Percentiles rank a stretch among this genome's conserved stretches.
These are phyloP conservation scores for Osmerus mordax DNA, from an alignment of 2,113 vertebrate species.

Conservation along the genomic window DNA sequence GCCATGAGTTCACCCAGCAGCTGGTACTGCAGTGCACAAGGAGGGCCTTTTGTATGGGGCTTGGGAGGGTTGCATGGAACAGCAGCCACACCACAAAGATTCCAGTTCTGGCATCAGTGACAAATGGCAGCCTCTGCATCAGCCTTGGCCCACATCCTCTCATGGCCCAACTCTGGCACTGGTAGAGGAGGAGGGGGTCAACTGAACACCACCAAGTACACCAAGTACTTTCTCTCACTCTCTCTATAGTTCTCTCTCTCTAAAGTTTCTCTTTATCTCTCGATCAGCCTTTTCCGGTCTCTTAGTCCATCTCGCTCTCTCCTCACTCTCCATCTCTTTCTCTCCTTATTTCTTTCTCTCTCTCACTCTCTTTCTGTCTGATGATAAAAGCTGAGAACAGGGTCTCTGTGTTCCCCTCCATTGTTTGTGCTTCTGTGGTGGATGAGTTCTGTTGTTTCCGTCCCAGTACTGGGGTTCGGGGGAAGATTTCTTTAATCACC, in stretches of 20 bases:
- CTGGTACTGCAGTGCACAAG: constrained; percentile 38
- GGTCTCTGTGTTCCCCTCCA: not conserved
- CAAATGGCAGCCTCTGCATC: constrained; percentile 10
- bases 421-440: constrained; percentile 11
- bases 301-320: too few relatives aligned
- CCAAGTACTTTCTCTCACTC: not conserved
- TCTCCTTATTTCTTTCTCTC: not conserved
- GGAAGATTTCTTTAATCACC: constrained; percentile 27
- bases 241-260: not conserved
- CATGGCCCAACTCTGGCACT: constrained; percentile 6
- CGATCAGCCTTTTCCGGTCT: not conserved
- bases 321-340: not conserved
- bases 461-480: constrained; percentile 9
- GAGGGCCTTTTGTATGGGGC: constrained; percentile 31
- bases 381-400: not conserved
- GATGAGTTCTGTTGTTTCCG: not conserved
- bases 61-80: constrained; percentile 36
- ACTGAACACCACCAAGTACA: not conserved
- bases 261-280: not conserved
- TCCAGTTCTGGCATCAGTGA: constrained; percentile 22
- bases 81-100: constrained; percentile 55
- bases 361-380: constrained; percentile 8
- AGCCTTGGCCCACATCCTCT: not conserved
- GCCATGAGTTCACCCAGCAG: constrained; percentile 31
- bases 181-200: constrained; percentile 8